phyloP scores from a whole-genome alignment of 1,140 invertebrate species.

The Leguminivora glycinivorella region DNA sequence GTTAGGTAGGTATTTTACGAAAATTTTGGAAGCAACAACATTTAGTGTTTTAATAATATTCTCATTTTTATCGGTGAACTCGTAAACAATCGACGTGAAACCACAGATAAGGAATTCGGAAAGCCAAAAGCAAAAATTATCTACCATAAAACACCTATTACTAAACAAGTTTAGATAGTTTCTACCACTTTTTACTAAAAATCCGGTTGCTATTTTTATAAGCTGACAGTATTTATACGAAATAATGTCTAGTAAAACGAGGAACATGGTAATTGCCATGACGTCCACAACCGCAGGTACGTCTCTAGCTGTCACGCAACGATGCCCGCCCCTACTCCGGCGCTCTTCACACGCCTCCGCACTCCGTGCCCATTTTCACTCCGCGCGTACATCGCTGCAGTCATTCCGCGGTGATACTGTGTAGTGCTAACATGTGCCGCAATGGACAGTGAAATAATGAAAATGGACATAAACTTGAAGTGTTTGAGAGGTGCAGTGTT shows the following conservation, averaged over 20 bases:
- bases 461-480: constrained; percentile 35
- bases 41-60: neutral
- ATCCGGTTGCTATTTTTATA: constrained; percentile 25
- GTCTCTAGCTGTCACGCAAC: constrained; percentile 62
- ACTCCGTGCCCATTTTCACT: constrained; percentile 35
- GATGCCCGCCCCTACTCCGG: constrained; percentile 54
- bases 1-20: neutral
- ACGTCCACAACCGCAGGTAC: constrained; percentile 45
- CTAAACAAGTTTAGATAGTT: constrained; percentile 19
- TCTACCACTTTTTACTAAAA: constrained; percentile 23
- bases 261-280: constrained; percentile 61
- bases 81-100: neutral
- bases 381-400: constrained; percentile 46
- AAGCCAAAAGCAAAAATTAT: constrained; percentile 1
- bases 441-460: constrained; percentile 45
- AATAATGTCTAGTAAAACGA: constrained; percentile 45
- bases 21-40: neutral
- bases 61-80: neutral
- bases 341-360: constrained; percentile 42
- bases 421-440: constrained; percentile 42
- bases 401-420: constrained; percentile 37
- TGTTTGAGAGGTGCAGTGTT: constrained; percentile 39
- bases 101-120: neutral
- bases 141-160: constrained; percentile 7
- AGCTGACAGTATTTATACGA: constrained; percentile 16